Evolutionary conservation across 2,797 vertebrate species (phyloP), one percentile per base, ranked within the genome.

Genomic region (Girardinus metallicus): DNA sequence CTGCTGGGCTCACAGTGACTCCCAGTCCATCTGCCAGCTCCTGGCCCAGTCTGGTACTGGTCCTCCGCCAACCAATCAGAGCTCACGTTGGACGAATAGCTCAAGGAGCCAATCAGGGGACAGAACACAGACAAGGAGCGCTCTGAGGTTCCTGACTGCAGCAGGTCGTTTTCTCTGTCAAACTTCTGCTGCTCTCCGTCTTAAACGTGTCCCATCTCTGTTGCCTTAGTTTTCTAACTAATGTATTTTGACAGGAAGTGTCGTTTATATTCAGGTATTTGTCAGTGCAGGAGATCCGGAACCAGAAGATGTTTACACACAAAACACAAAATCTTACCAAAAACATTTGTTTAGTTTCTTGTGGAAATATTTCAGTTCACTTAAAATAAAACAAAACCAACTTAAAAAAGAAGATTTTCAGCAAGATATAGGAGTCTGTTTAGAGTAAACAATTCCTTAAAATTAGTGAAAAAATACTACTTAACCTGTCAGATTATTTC

Each of bases 11-110:
- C 66, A 70, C 66, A 43, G 23, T 23, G 23, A 13, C 66, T 43
- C 66, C 66, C 23, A 70, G 66, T 43, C 66, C 66, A 70, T 70
- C 66, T 70, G 66, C 26, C 66, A 43, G 21, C 21, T 43, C 23
- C 5, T 43, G 39, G 39, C 66, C 66, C 66, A 70, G 39, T 70
- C 41, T 43, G 36, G 23, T 43, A 43, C 39, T 43, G 66, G 66
- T 70, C 39, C 66, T 70, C 66, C 39, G 16, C 66, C 66, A 70
- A 43, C 66, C 66, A 70, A 70, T 41, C 66, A 26, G 9, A 43
- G 36, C 66, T 68, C 39, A 41, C 0, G 66, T n/a, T 23, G 10
- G 18, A 23, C 0, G 2, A 41, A 11, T 11, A 41, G 9, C 1
- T 15, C 36, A 51, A 9, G 21, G 36, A 68, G 64, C 64, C 64